phyloP scores from a whole-genome alignment of 30 jellyfish, hydroid and myxozoan genomes.

The Phacellophora camtschatica region DNA sequence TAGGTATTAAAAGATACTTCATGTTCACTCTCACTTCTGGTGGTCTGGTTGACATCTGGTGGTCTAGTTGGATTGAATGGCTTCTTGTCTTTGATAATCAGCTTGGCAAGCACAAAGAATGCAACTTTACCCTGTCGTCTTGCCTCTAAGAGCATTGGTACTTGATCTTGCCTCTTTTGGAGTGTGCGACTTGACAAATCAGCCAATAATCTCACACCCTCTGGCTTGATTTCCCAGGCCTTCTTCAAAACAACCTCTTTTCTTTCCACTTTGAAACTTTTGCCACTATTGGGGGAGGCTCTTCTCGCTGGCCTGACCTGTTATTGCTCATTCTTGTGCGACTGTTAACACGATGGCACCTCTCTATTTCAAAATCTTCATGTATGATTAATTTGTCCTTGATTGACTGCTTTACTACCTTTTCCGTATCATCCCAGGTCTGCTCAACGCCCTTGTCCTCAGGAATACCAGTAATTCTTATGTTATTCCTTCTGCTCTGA shows the following conservation, averaged over 20 bases:
- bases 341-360: constrained; percentile 20
- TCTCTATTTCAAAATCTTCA: constrained; percentile 16
- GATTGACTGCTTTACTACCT: constrained; percentile 6
- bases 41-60: not conserved
- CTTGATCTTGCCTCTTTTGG: not conserved
- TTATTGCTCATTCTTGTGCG: not conserved
- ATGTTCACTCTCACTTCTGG: not conserved
- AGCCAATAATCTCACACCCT: constrained; percentile 10
- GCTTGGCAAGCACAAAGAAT: constrained; percentile 23
- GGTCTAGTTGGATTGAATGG: not conserved
- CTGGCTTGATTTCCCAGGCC: constrained; percentile 34
- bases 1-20: not conserved
- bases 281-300: constrained; percentile 27
- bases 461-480: constrained; percentile 25
- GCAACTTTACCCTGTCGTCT: constrained; percentile 28
- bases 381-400: constrained; percentile 1
- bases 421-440: constrained; percentile 21
- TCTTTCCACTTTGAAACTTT: constrained; percentile 26
- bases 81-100: not conserved
- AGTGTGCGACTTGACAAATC: constrained; percentile 29
- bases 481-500: constrained; percentile 21
- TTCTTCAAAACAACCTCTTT: constrained; percentile 11
- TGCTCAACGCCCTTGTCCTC: constrained; percentile 9
- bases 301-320: constrained; percentile 5
- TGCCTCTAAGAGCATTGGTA: constrained; percentile 26